Percentiles rank a stretch among this genome's conserved stretches.
Conservation (phyloP, 30 jellyfish, hydroid and myxozoan species). For the Rhopilema esculentum region DNA sequence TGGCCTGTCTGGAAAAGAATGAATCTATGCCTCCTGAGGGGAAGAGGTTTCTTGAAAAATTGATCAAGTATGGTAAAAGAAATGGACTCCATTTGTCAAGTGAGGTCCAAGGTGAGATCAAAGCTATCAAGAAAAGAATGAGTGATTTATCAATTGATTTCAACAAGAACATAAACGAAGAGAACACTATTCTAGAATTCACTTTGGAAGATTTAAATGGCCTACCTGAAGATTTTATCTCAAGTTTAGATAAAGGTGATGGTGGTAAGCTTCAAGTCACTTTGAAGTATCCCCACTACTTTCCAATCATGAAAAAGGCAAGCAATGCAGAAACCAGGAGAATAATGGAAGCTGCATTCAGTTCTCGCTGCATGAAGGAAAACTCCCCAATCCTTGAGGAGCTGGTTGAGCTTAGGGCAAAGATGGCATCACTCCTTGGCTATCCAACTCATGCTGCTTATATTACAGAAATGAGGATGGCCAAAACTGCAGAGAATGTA, state of each 20-base stretch:
- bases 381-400: conserved; percentile 89
- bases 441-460: conserved; percentile 90
- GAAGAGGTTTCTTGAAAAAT: conserved; percentile 76
- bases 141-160: conserved; percentile 90
- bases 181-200: conserved; percentile 84
- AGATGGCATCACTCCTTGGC: conserved; percentile 79
- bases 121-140: conserved; percentile 80
- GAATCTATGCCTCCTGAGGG: conserved; percentile 80
- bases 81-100: conserved; percentile 84
- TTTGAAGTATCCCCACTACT: conserved; percentile 91
- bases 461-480: conserved; percentile 94
- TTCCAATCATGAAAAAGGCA: conserved; percentile 87
- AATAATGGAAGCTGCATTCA: conserved; percentile 81
- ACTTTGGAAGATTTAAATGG: conserved; percentile 80
- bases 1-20: conserved; percentile 68
- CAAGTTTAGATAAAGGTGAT: conserved; percentile 81
- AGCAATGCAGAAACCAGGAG: conserved; percentile 78
- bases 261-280: conserved; percentile 74
- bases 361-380: conserved; percentile 81
- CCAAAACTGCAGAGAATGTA: conserved; percentile 90
- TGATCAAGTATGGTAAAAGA: conserved; percentile 85
- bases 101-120: conserved; percentile 74
- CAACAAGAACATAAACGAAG: conserved; percentile 84
- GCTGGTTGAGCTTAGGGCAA: conserved; percentile 81
- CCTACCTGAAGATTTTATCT: conserved; percentile 76